Conservation (phyloP, 2,888 invertebrate species). For the Neoascia interrupta region DNA sequence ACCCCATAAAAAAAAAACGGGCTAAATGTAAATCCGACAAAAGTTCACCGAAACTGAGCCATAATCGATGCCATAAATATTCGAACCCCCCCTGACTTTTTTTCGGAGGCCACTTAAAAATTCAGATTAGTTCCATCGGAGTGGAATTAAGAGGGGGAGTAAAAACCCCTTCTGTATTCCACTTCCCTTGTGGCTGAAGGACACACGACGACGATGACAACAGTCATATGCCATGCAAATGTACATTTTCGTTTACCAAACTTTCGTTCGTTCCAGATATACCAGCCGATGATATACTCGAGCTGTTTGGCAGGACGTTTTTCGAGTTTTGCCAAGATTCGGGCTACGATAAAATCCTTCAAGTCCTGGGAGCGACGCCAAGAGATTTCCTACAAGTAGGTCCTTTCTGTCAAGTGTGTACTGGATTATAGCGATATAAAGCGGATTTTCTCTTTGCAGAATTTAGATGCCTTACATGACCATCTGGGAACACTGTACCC, state of each 20-base stretch:
- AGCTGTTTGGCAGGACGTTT: conserved; percentile 95
- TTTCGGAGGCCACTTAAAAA: conserved; percentile 26
- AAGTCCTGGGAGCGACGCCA: conserved; percentile 96
- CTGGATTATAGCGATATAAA: conserved; percentile 8
- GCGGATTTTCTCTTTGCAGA: conserved; percentile 81
- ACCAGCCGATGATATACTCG: conserved; percentile 92
- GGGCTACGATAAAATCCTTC: conserved; percentile 97
- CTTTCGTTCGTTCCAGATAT: conserved; percentile 83
- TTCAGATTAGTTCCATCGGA: conserved; percentile 45
- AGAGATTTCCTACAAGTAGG: conserved; percentile 94
- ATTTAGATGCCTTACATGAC: conserved; percentile 96
- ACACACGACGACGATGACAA: conserved; percentile 18
- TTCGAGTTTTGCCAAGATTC: conserved; percentile 98
- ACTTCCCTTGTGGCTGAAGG: background rate
- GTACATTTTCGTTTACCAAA: background rate
- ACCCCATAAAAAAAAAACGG: no score
- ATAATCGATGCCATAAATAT: conserved; percentile 47
- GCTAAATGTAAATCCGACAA: no score
- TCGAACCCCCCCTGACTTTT: background rate
- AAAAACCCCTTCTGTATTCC: background rate
- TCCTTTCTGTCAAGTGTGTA: background rate
- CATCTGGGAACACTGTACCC: conserved; percentile 96
- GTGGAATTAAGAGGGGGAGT: background rate
- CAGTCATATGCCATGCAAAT: conserved; percentile 40
- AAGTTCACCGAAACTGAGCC: conserved; percentile 11